Evolutionary conservation across 2,797 vertebrate genomes (phyloP), one percentile per base, ranked within the genome.

Genomic region (Intellagama lesueurii): DNA sequence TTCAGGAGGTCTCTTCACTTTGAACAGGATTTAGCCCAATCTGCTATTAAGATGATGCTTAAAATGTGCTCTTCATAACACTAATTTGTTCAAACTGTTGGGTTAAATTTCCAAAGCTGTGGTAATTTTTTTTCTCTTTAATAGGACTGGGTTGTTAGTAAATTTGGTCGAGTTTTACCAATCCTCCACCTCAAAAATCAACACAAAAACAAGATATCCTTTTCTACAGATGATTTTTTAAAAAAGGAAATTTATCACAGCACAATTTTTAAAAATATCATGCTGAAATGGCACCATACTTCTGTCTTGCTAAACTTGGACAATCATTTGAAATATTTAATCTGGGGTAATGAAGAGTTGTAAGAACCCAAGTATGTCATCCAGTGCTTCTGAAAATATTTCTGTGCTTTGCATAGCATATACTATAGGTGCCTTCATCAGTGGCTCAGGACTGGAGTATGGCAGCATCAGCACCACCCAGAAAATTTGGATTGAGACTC

Each of bases 81-180:
- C 17, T 47, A 19, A 40, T 80, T 85, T 81, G 22, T 77, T 70
- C 28, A 75, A 52, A 5, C 78, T 88, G 6, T n/a, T 89, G 88
- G 7, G 75, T 81, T 60, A 30, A 2, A 76, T 81, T 26, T 52
- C 44, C 32, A 69, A 76, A 86, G 22, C 40, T 6, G 73, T 72
- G 83, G 4, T 66, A 76, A 64, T 85, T 28, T 44, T 8, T 40
- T 7, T 76, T 87, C 90, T 92, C 86, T 68, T 75, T 94, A 95
- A 88, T 93, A 99, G 99, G 97, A 99, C 93, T 99, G 99, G 99
- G 97, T 99, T 88, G 98, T 99, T 87, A 98, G 98, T 96, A 99
- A 99, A 95, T 99, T 98, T 7, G 98, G 99, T 76, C 97, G 98
- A 88, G 98, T 99, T 16, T 97, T 99, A 79, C 99, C 99, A 44